phyloP scores from a whole-genome alignment of 2,797 vertebrate species.

The Argentina silus region DNA sequence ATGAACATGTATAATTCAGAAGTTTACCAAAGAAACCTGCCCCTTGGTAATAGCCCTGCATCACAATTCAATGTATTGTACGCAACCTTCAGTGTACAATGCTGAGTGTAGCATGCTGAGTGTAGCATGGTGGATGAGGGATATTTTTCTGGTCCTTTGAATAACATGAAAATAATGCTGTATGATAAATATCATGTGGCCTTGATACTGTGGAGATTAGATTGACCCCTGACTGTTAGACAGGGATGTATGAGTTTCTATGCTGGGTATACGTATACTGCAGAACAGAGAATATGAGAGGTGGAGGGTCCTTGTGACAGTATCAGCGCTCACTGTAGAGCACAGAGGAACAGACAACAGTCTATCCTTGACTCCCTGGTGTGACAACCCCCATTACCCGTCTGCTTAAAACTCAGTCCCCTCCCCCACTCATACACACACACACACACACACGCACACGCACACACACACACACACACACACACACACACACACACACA shows the following conservation, averaged over 20 bases:
- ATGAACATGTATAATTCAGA: too few relatives aligned
- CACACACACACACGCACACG: slow-evolving; percentile 20
- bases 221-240: not conserved
- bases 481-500: slow-evolving; percentile 8
- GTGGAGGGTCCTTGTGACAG: slow-evolving; percentile 42
- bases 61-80: too few relatives aligned
- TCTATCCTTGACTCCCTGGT: slow-evolving; percentile 71
- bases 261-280: not conserved
- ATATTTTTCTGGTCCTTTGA: not conserved
- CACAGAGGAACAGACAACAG: slow-evolving; percentile 64
- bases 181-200: not conserved
- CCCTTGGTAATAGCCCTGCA: too few relatives aligned
- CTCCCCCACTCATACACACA: slow-evolving; percentile 21
- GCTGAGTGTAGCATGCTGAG: too few relatives aligned
- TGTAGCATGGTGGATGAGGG: not conserved
- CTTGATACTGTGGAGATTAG: not conserved
- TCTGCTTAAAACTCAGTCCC: slow-evolving; percentile 71
- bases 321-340: slow-evolving; percentile 57
- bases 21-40: too few relatives aligned
- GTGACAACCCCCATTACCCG: slow-evolving; percentile 80
- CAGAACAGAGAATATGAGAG: not conserved
- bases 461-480: slow-evolving; percentile 4
- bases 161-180: not conserved
- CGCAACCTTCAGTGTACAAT: too few relatives aligned
- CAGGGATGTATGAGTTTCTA: not conserved